Evolutionary conservation across 2,888 invertebrate genomes (phyloP), one percentile per base, ranked within the genome.

Genomic region (Eumerus sabulonum): DNA sequence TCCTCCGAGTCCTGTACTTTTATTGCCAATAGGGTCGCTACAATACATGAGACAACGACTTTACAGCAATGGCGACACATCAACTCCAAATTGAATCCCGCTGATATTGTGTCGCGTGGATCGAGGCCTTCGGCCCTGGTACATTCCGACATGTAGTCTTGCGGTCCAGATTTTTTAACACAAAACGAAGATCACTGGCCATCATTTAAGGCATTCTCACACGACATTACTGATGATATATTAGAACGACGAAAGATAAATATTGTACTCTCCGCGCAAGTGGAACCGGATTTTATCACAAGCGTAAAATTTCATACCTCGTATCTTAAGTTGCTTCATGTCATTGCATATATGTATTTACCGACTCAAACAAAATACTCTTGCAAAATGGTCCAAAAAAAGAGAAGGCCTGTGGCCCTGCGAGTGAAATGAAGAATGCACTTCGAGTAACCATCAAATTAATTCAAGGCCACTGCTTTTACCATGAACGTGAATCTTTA

Each of bases 1-100:
- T 42, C 53, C 11, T 73, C 53, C 48, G 16, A 67, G 9, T 74
- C 81, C 0, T 47, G 64, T 14, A 44, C 56, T n/a, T 83, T 82
- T 59, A 82, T 84, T 9, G 74, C 81, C 40, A 83, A 84, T 40
- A 36, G 83, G 7, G 51, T 77, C 9, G 36, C 63, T 1, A 73
- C 72, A 12, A 82, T 83, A 18, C 53, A 77, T n/a, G 73, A 27
- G 12, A 40, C 54, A 1, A 62, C 60, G n/a, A 35, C 45, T 1
- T 19, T 48, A 12, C 59, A 66, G n/a, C 35, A 50, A 50, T 74
- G 60, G 74, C 11, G 48, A 12, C 47, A 51, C 17, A 27, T 70
- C 7, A 9, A 45, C 1, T 53, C 59, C 0, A 1, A 42, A 1
- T 14, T 70, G 27, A 74, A 74, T 51, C 48, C 60, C 0, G 64